These are phyloP conservation scores for Huso huso DNA, from an alignment of 2,797 vertebrate species.

Conservation along the genomic window DNA sequence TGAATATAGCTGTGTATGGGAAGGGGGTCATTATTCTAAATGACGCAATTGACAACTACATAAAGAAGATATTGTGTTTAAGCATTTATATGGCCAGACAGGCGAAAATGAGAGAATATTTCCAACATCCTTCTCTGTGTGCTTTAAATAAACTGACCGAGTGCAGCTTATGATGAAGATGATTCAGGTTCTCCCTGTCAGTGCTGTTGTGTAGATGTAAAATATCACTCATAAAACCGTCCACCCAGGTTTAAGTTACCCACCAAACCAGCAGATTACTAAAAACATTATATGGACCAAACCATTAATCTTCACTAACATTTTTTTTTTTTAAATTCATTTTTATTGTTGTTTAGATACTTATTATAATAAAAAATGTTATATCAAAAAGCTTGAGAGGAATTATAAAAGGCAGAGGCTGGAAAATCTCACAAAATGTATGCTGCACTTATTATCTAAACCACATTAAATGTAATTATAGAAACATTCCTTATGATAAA, in stretches of 20 bases:
- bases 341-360: no score
- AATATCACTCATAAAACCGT: conserved; percentile 7
- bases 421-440: conserved; percentile 7
- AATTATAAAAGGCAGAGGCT: conserved; percentile 6
- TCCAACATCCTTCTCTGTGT: conserved; percentile 11
- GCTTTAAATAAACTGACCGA: conserved; percentile 11
- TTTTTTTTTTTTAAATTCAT: neutral
- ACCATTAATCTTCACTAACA: conserved; percentile 10
- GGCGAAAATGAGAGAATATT: conserved; percentile 10
- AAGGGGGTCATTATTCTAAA: neutral
- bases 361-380: conserved; percentile 1
- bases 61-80: neutral
- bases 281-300: conserved; percentile 17
- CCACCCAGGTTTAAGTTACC: conserved; percentile 10
- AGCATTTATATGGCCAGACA: no score
- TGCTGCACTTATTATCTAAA: conserved; percentile 14
- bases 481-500: conserved; percentile 10
- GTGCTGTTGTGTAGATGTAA: conserved; percentile 3
- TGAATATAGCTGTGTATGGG: conserved; percentile 30
- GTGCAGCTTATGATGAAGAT: conserved; percentile 27
- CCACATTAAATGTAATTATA: conserved; percentile 8
- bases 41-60: conserved; percentile 5
- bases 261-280: conserved; percentile 13
- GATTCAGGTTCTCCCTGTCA: conserved; percentile 3
- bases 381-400: no score